These are phyloP conservation scores for Darevskia mixta DNA, from an alignment of 2,797 vertebrate genomes.

Conservation along the genomic window DNA sequence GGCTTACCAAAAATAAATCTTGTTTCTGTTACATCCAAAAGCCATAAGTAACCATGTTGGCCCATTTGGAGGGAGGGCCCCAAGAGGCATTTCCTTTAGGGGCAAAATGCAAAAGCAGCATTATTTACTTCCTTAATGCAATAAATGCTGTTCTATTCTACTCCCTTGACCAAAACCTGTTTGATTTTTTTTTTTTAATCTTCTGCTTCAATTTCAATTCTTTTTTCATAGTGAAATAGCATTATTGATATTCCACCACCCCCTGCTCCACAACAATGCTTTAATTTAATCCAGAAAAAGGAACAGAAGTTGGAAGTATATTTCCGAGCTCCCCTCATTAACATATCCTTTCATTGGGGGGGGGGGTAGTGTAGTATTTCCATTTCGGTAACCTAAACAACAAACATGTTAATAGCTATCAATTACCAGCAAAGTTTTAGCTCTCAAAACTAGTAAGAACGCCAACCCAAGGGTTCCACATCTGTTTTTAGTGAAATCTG, in stretches of 20 bases:
- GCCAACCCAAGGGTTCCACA: conserved; percentile 79
- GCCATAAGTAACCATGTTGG: background rate
- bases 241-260: conserved; percentile 27
- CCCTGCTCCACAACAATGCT: conserved; percentile 46
- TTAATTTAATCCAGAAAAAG: conserved; percentile 68
- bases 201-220: conserved; percentile 43
- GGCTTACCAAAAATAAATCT: no score
- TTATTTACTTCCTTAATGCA: conserved; percentile 36
- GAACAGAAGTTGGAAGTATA: conserved; percentile 59
- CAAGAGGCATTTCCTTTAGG: background rate
- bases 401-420: conserved; percentile 80
- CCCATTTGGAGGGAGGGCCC: background rate
- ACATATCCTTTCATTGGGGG: conserved; percentile 74
- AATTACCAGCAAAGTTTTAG: conserved; percentile 79
- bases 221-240: conserved; percentile 49
- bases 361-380: conserved; percentile 76
- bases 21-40: background rate
- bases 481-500: conserved; percentile 86
- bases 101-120: background rate
- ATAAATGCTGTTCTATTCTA: no score
- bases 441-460: conserved; percentile 83
- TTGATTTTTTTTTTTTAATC: conserved; percentile 47
- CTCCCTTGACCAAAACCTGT: conserved; percentile 40
- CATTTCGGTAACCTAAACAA: conserved; percentile 82
- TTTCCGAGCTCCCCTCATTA: conserved; percentile 71